phyloP scores from a whole-genome alignment of 2,888 invertebrate species.

The Standfussiana lucernea region DNA sequence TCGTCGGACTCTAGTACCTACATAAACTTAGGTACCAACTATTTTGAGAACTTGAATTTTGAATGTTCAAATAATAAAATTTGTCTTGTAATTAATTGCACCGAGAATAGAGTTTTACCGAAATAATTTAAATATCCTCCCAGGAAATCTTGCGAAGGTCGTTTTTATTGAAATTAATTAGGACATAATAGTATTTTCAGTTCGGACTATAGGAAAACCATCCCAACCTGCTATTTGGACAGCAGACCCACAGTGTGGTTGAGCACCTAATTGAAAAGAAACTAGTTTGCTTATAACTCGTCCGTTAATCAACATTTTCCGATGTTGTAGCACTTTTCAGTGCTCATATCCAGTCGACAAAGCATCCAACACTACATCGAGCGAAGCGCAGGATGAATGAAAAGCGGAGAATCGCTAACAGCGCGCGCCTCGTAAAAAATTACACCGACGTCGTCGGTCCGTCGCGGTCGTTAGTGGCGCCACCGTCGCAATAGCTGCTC shows the following conservation, averaged over 20 bases:
- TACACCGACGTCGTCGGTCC: conserved; percentile 66
- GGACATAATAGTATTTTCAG: not conserved
- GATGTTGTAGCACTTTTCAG: conserved; percentile 46
- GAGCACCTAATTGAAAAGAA: conserved; percentile 9
- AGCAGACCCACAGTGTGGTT: not conserved
- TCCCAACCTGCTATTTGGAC: not conserved
- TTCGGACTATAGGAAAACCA: not conserved
- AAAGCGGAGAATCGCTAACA: conserved; percentile 77
- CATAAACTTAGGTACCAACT: not conserved
- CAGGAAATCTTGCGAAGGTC: not conserved
- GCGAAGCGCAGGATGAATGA: conserved; percentile 78
- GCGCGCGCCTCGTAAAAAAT: conserved; percentile 76
- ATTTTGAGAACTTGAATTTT: not conserved
- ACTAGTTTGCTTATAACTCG: conserved; percentile 12
- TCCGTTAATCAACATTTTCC: conserved; percentile 36
- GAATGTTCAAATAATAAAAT: not conserved
- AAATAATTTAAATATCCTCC: not conserved
- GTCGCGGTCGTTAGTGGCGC: conserved; percentile 74
- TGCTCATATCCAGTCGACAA: conserved; percentile 38
- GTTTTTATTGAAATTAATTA: not conserved
- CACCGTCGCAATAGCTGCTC: conserved; percentile 66
- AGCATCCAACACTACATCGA: conserved; percentile 63
- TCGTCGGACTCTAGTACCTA: not conserved
- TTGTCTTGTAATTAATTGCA: not conserved
- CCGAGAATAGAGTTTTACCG: not conserved